These are phyloP conservation scores for Ceratothoa steindachneri DNA, from an alignment of 2,888 invertebrate genomes.

Conservation along the genomic window DNA sequence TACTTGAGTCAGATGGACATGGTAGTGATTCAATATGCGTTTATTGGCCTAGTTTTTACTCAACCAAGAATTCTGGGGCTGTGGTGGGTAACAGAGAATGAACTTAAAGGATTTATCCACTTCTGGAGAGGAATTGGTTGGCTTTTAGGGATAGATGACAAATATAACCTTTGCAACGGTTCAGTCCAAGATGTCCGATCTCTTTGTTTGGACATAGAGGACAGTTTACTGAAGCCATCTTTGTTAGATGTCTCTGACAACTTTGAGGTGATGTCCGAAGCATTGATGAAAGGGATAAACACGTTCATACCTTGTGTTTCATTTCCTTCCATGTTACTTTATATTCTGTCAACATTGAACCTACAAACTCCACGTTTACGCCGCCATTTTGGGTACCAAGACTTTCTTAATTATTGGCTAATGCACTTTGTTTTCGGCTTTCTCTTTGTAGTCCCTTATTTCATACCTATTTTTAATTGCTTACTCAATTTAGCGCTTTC, in stretches of 20 bases:
- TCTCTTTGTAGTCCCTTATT: no score
- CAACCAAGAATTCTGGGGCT: constrained; percentile 64
- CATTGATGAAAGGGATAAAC: constrained; percentile 20
- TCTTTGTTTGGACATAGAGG: constrained; percentile 26
- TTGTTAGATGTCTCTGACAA: constrained; percentile 14
- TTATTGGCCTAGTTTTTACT: constrained; percentile 56
- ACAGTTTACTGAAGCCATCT: constrained; percentile 16
- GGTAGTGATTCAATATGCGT: constrained; percentile 58
- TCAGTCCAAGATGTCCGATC: constrained; percentile 50
- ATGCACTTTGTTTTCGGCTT: no score
- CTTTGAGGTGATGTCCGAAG: constrained; percentile 28
- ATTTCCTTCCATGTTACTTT: constrained; percentile 18
- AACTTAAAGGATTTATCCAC: constrained; percentile 72
- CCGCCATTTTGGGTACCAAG: no score
- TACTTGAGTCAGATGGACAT: constrained; percentile 58
- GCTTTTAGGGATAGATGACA: constrained; percentile 76
- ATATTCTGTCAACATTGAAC: no score
- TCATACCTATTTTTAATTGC: no score
- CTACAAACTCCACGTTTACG: no score
- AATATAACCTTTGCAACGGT: constrained; percentile 58
- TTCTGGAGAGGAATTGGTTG: constrained; percentile 79
- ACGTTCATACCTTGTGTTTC: constrained; percentile 8
- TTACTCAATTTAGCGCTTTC: no score
- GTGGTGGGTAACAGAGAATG: constrained; percentile 59
- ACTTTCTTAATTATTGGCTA: no score